Evolutionary conservation across 2,113 vertebrate genomes (phyloP), one percentile per base, ranked within the genome.

Genomic region (Mirounga angustirostris): DNA sequence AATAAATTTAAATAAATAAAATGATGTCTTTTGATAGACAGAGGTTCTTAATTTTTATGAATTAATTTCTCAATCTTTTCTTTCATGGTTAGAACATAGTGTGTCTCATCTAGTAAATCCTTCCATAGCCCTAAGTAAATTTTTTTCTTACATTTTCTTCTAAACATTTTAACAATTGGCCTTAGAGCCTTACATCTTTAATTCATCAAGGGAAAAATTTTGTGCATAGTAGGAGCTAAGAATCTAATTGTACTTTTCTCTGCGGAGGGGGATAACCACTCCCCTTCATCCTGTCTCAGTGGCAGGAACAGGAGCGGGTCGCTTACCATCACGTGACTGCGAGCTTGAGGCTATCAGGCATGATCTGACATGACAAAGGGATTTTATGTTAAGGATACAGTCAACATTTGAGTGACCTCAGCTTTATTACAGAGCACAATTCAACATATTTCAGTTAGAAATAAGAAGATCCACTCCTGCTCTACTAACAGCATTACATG

Each of bases 1-100:
- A 67, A 67, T 30, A 30, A 65, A 65, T 33, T 14, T 30, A 30
- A 14, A 30, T 33, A 33, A 69, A 36, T 69, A 26, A 65, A 61
- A 28, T 93, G 43, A 11, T 73, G 4, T 91, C 33, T 84, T 95
- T 63, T 71, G 63, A 85, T 74, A 88, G 89, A 63, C 15, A 80
- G 30, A 95, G 5, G 22, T 85, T 93, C 36, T 74, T 89, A 89
- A 78, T 63, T 95, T 89, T 80, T 74, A 83, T 90, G 40, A 79
- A 73, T 52, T 54, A 95, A 95, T 43, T 81, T 82, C 1, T 83
- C 40, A 36, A 16, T 69, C 19, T 89, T 86, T 84, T 78, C 85
- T 93, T 89, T 94, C 40, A 61, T 19, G 22, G 69, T 94, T 69
- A 93, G 43, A 89, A 71, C 22, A 78, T 46, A 79, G 71, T 89